Base-by-base conservation (phyloP, 2,888 invertebrate genomes). In the Drosophila fulvimacula region DNA sequence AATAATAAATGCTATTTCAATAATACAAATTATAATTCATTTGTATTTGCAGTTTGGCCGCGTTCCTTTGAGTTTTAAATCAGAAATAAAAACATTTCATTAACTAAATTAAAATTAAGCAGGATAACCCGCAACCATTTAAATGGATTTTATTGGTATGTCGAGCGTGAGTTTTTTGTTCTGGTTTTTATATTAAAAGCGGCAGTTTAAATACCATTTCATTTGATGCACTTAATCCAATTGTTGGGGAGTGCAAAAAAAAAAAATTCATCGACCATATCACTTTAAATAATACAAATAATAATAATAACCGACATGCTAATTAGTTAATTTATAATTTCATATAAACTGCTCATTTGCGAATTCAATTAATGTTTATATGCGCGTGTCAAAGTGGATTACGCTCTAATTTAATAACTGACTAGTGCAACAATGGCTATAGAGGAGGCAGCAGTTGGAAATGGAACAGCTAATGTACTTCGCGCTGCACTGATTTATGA, bases 341-440 rank as follows among this genome's bases (percentile, higher is more conserved):
- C 73, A 75, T 72, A 79, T 77, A 72, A 81, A 81, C 79, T 80
- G 87, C 68, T 78, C 79, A 82, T 85, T 83, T 79, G 63, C 66
- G 72, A 69, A 85, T 82, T 85, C 73, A 85, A 85, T 85, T 88
- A 82, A 81, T 81, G 79, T 82, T 68, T 69, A 72, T 79, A 71
- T 61, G 68, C 56, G 73, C 79, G 73, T 84, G 79, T 62, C 67
- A 76, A 75, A 83, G 63, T 84, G 76, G 87, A 84, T 84, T 87
- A 87, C 72, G 58, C 68, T 74, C 87, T 84, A 84, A 87, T 84
- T 84, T 87, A 84, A 84, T 86, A 87, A 84, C 83, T 65, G 69
- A 49, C 62, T 44, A 52, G 15, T 27, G 58, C 57, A 17, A 30
- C 9, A 30, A 30, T 30, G 7, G 27, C 27, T 3, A 4, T 24